phyloP scores from a whole-genome alignment of 2,113 vertebrate genomes.

The Rattus rattus region DNA sequence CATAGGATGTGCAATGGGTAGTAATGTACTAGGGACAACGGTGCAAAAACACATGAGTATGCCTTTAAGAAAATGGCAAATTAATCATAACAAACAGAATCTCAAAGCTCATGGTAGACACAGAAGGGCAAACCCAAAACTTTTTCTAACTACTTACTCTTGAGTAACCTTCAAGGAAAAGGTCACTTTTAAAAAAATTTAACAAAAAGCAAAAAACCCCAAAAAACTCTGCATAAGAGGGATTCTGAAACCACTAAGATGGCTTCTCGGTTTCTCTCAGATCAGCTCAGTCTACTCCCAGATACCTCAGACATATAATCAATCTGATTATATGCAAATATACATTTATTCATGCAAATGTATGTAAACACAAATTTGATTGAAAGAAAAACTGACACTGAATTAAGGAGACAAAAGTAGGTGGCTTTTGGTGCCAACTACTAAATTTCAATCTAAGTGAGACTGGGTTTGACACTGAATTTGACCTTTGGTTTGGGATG shows the following conservation, averaged over 20 bases:
- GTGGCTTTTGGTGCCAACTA: not conserved
- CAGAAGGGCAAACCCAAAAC: not conserved
- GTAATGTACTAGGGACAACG: not conserved
- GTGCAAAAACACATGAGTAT: not conserved
- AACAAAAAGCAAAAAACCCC: not conserved
- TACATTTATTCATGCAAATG: not conserved
- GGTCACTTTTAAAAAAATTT: not conserved
- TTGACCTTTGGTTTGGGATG: not conserved
- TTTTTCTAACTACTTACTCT: not conserved
- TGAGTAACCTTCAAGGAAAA: not conserved
- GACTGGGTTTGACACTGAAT: not conserved
- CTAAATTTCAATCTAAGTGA: not conserved
- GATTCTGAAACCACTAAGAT: not conserved
- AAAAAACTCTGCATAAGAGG: not conserved
- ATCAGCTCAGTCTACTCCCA: slow-evolving; percentile 2
- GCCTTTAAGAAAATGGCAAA: not conserved
- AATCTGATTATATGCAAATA: not conserved
- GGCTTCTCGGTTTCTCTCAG: not conserved
- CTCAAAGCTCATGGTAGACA: not conserved
- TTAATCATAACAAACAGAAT: not conserved
- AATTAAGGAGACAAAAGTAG: not conserved
- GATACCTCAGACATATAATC: not conserved
- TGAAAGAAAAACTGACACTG: not conserved
- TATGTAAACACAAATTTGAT: slow-evolving; percentile 22
- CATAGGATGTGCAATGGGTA: not conserved